Conservation (phyloP, 2,113 vertebrate genomes). For the Grammomys surdaster region DNA sequence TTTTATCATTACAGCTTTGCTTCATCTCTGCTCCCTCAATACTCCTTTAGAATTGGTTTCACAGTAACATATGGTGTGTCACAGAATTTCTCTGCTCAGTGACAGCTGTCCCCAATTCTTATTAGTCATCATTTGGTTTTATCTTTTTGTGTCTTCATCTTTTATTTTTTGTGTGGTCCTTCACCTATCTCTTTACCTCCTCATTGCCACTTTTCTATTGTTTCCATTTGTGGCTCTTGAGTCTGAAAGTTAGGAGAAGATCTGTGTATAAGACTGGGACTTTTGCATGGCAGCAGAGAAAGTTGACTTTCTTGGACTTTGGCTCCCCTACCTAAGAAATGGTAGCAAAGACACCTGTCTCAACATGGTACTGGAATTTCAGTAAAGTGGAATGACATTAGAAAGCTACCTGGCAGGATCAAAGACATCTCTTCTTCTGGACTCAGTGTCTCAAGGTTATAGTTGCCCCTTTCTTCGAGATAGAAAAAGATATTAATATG, state of each 20-base stretch:
- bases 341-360: not conserved
- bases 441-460: not conserved
- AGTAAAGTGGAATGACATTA: not conserved
- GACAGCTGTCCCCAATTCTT: not conserved
- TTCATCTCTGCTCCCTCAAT: not conserved
- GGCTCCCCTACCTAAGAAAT: not conserved
- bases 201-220: not conserved
- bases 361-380: not conserved
- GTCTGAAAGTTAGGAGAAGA: accelerated
- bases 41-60: not conserved
- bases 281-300: not conserved
- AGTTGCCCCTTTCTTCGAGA: not conserved
- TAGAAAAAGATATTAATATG: not conserved
- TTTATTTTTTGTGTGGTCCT: not conserved
- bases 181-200: not conserved
- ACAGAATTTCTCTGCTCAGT: not conserved
- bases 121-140: not conserved
- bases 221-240: not conserved
- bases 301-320: too few species aligned
- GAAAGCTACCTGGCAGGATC: not conserved
- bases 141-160: not conserved
- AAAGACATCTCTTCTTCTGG: not conserved
- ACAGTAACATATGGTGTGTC: not conserved
- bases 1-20: not conserved
- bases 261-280: not conserved